These are phyloP conservation scores for Scolopax rusticola DNA, from an alignment of 2,797 vertebrate species.

Conservation along the genomic window DNA sequence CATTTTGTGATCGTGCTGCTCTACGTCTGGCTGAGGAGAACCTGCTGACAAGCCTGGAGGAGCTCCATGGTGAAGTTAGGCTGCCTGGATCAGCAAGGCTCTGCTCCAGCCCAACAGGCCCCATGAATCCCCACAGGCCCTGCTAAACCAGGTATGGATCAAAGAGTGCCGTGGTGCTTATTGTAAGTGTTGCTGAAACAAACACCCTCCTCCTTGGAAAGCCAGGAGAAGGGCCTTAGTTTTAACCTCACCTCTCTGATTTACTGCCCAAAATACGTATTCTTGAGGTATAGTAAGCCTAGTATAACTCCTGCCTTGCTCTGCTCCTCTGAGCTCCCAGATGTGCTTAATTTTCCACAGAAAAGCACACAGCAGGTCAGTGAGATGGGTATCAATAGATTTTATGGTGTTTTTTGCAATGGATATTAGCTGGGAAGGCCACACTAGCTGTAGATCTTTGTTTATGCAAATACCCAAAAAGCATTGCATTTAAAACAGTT, in stretches of 20 bases:
- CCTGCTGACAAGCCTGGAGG: rapidly evolving
- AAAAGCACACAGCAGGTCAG: rapidly evolving
- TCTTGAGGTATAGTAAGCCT: not conserved
- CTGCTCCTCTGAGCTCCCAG: not conserved
- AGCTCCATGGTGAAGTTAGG: not conserved
- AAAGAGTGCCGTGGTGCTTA: rapidly evolving
- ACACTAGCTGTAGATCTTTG: not conserved
- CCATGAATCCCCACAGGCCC: rapidly evolving
- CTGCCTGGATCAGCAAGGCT: not conserved
- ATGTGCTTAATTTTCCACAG: not conserved
- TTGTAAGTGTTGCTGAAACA: not conserved
- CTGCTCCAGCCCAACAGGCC: not conserved
- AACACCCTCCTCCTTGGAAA: not conserved
- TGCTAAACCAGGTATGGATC: not conserved
- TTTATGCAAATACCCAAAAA: not conserved
- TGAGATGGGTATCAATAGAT: not conserved
- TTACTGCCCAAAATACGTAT: not conserved
- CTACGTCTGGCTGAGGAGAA: not conserved
- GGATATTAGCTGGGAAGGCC: not conserved
- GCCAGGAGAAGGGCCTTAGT: not conserved
- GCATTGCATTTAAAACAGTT: not conserved
- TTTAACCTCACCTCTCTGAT: not conserved
- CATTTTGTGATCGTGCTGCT: not conserved
- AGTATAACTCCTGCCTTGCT: not conserved
- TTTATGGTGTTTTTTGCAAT: not conserved